Conservation (phyloP, 1,140 invertebrate genomes). For the Vanessa atalanta region DNA sequence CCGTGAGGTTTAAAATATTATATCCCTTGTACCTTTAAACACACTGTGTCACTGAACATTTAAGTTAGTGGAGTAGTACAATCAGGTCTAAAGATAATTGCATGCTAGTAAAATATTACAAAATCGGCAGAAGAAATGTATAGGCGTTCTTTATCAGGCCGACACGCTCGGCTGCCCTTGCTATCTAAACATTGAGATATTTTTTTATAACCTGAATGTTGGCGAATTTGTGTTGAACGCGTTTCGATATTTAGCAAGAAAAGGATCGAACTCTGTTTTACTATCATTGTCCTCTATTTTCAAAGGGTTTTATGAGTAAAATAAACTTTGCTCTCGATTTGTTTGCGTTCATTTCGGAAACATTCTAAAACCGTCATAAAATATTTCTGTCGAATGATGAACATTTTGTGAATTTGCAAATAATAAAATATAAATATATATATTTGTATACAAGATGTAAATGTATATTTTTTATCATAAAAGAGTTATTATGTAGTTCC, state of each 20-base stretch:
- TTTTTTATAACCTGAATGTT: not conserved
- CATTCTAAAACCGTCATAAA: not conserved
- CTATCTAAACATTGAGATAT: not conserved
- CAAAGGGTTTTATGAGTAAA: not conserved
- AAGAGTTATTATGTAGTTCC: too few species aligned
- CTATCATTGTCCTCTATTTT: not conserved
- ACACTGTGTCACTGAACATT: too few species aligned
- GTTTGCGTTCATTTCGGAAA: not conserved
- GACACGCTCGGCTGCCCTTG: slow-evolving; percentile 1
- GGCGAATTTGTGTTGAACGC: not conserved
- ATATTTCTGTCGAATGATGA: too few species aligned
- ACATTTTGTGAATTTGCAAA: too few species aligned
- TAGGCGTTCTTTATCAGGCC: slow-evolving; percentile 1
- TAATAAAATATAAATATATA: too few species aligned
- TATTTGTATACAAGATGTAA: too few species aligned
- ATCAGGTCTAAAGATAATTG: not conserved
- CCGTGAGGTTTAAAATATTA: too few species aligned
- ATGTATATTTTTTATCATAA: too few species aligned
- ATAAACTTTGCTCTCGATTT: not conserved
- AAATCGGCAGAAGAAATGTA: not conserved
- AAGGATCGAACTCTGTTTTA: not conserved
- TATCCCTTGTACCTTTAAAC: too few species aligned
- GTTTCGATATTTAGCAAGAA: slow-evolving; percentile 6
- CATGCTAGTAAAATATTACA: not conserved
- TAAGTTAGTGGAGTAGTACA: too few species aligned